Evolutionary conservation across 1,140 invertebrate genomes (phyloP), one percentile per base, ranked within the genome.

Genomic region (Pogonomyrmex californicus): DNA sequence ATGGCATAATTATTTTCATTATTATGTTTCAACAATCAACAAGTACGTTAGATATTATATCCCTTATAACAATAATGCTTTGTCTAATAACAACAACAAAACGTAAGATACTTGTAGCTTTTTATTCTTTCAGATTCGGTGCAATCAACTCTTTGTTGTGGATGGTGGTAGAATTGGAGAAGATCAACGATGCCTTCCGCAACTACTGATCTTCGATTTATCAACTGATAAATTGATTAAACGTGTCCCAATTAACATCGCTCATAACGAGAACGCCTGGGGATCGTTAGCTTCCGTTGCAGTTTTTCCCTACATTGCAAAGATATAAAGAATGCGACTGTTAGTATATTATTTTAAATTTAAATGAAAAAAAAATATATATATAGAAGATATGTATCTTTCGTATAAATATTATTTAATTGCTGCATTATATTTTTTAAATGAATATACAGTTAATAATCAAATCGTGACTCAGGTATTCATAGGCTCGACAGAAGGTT

Each of bases 181-280:
- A 7, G 1, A 51, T 0, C 30, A 12, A 41, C 0, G 30, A 41
- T 76, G 70, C 17, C 47, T 47, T 9, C 56, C 71, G 5, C 30
- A 76, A 6, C 12, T 85, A 38, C 0, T 78, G 14, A 56, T 73
- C 2, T 78, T 86, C 12, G 62, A 86, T 68, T 44, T 86, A 17
- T 54, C 30, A 41, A 86, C 30, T 36, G 62, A 86, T 36, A 85
- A 51, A 38, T 14, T 66, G 17, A 14, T 86, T n/a, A 41, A 44
- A 41, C 12, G 23, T 30, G 54, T 86, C 17, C 58, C 73, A 0
- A 10, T 56, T 10, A n/a, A 58, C 14, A 36, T 78, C 5, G 62
- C 62, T 30, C 9, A 17, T 17, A 60, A 86, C 4, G 38, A 41
- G 44, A 47, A 65, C 10, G 9, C 14, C 14, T 30, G 49, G 49